These are phyloP conservation scores for Porites lobata DNA, from an alignment of 92 coral and sea anemone genomes.

Conservation along the genomic window DNA sequence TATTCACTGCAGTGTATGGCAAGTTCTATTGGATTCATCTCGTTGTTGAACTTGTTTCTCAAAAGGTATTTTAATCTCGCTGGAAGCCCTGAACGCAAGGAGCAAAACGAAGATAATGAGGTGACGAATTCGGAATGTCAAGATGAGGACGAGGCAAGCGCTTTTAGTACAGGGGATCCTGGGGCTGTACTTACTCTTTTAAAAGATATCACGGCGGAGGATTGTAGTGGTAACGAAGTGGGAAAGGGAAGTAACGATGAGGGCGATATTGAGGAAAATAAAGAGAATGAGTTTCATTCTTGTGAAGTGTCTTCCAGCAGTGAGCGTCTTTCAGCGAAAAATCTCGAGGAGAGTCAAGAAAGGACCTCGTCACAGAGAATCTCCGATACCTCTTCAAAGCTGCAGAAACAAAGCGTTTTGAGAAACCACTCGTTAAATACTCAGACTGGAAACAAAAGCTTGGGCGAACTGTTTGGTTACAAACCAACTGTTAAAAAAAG, in stretches of 20 bases:
- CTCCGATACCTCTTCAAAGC: not conserved
- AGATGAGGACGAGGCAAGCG: not conserved
- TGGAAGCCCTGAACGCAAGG: not conserved
- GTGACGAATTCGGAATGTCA: not conserved
- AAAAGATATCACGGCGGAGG: not conserved
- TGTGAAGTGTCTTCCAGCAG: not conserved
- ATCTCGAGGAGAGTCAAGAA: not conserved
- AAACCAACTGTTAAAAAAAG: not conserved
- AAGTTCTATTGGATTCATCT: no score
- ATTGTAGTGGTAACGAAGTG: not conserved
- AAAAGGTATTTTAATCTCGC: constrained; percentile 34
- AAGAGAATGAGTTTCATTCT: constrained; percentile 25
- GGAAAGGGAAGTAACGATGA: not conserved
- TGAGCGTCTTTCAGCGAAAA: not conserved
- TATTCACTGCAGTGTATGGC: no score
- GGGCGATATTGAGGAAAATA: not conserved
- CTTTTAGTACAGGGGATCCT: constrained; percentile 2
- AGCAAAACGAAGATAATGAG: not conserved
- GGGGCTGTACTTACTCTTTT: not conserved
- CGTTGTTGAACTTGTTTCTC: not conserved
- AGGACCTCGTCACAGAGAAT: not conserved
- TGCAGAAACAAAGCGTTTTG: constrained; percentile 12
- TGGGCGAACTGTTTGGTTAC: constrained; percentile 33
- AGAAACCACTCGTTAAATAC: constrained; percentile 23
- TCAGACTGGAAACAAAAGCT: not conserved